These are phyloP conservation scores for Gallinago media DNA, from an alignment of 2,113 vertebrate species.

Conservation along the genomic window DNA sequence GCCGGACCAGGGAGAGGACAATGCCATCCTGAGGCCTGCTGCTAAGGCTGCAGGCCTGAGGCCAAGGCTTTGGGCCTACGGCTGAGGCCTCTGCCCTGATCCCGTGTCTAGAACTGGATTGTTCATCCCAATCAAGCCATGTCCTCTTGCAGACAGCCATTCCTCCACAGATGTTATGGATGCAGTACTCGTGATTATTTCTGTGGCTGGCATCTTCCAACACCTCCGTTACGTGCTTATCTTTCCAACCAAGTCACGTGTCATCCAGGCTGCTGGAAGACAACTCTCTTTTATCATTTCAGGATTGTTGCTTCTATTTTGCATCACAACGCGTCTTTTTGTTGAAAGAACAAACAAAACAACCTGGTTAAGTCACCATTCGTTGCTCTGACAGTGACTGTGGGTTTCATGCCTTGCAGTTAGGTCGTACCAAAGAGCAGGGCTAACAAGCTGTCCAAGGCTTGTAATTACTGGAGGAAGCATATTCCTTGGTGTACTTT, in stretches of 20 bases:
- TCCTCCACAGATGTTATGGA: neutral
- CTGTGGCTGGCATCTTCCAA: neutral
- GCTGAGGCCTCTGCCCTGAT: no score
- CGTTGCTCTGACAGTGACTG: neutral
- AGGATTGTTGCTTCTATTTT: neutral
- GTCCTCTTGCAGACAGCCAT: no score
- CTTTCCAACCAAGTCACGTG: neutral
- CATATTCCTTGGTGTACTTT: neutral
- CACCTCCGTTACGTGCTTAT: neutral
- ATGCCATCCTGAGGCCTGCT: no score
- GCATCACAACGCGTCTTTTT: neutral
- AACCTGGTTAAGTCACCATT: neutral
- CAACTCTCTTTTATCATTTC: neutral
- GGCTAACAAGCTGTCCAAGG: neutral
- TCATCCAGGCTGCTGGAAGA: neutral
- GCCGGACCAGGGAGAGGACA: no score
- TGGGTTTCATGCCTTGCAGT: neutral
- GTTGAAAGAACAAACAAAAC: neutral
- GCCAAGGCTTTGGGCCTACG: no score
- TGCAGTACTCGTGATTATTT: neutral
- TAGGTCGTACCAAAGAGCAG: neutral
- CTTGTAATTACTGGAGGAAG: neutral
- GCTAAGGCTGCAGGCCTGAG: no score
- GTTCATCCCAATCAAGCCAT: no score
- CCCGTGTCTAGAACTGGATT: no score